Conservation (phyloP, 2,797 vertebrate genomes). For the Pangasius djambal region DNA sequence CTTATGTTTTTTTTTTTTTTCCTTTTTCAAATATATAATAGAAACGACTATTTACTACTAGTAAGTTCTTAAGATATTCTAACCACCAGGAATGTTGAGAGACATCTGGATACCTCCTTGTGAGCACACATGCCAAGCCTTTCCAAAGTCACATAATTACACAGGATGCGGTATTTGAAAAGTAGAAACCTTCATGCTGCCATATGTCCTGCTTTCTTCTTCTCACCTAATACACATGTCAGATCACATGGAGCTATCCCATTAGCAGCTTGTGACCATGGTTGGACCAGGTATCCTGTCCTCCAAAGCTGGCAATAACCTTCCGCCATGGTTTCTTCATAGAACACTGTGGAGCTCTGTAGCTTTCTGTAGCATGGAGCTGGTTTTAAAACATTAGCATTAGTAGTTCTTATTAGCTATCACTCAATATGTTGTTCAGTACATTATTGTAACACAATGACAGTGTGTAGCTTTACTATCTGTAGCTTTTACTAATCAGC, state of each 20-base stretch:
- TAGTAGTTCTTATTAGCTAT: neutral
- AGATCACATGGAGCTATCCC: neutral
- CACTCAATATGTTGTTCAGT: neutral
- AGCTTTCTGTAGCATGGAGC: neutral
- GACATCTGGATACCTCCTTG: neutral
- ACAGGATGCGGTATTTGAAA: neutral
- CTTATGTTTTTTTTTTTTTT: neutral
- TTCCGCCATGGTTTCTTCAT: neutral
- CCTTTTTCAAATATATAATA: neutral
- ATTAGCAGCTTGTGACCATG: neutral
- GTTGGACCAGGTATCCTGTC: neutral
- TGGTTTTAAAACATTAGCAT: neutral
- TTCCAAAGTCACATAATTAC: neutral
- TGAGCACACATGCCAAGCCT: neutral
- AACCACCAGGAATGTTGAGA: neutral
- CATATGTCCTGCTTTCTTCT: neutral
- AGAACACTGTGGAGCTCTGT: too few species aligned
- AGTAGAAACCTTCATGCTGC: too few species aligned
- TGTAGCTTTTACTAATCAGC: neutral
- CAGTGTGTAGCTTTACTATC: neutral
- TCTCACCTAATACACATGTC: neutral
- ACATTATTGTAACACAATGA: neutral
- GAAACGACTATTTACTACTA: neutral
- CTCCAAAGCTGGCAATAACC: neutral
- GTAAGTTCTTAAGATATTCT: neutral